Evolutionary conservation across 2,888 invertebrate species (phyloP).

Genomic region (Dasysyrphus albostriatus): DNA sequence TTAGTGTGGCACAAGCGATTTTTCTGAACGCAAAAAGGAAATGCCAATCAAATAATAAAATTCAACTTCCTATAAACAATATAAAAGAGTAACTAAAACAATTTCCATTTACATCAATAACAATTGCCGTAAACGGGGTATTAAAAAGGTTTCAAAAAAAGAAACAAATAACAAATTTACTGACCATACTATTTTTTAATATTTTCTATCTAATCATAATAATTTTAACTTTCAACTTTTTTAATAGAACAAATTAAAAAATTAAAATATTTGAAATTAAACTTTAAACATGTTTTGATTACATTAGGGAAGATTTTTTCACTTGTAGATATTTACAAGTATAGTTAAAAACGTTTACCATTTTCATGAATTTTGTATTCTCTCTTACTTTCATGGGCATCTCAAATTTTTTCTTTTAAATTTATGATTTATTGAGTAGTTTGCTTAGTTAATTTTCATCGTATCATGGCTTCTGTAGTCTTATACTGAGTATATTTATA

Average conservation of each 20-base stretch:
- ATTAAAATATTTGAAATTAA: slow-evolving; percentile 22
- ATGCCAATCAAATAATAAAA: slow-evolving; percentile 60
- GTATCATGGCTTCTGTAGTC: slow-evolving; percentile 70
- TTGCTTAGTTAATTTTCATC: slow-evolving; percentile 65
- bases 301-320: slow-evolving; percentile 48
- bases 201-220: slow-evolving; percentile 62
- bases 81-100: slow-evolving; percentile 57
- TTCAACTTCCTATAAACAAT: slow-evolving; percentile 54
- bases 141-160: slow-evolving; percentile 41
- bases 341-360: slow-evolving; percentile 8
- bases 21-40: slow-evolving; percentile 56
- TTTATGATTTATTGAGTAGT: slow-evolving; percentile 67
- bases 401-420: slow-evolving; percentile 47
- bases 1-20: slow-evolving; percentile 72
- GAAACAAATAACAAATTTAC: slow-evolving; percentile 46
- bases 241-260: not conserved
- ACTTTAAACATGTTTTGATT: slow-evolving; percentile 32
- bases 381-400: slow-evolving; percentile 76
- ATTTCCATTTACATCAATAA: slow-evolving; percentile 54
- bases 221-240: slow-evolving; percentile 31
- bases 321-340: slow-evolving; percentile 36
- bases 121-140: slow-evolving; percentile 31
- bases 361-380: slow-evolving; percentile 54
- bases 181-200: slow-evolving; percentile 49
- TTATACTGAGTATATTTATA: slow-evolving; percentile 72